phyloP scores from a whole-genome alignment of 2,113 vertebrate genomes.

The Mirounga angustirostris region DNA sequence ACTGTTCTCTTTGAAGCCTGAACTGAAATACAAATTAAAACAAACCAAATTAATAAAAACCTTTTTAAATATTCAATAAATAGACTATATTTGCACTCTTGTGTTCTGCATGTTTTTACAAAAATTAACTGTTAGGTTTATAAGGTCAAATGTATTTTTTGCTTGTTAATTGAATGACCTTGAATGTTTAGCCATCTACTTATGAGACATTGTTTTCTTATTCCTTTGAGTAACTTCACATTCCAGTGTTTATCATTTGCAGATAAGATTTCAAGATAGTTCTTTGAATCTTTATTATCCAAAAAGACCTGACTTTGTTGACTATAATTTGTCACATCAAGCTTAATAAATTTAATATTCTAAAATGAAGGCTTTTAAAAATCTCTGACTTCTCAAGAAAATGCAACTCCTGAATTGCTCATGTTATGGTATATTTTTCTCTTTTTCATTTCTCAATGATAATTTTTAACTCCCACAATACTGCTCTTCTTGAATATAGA shows the following conservation, averaged over 20 bases:
- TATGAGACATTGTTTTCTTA: not conserved
- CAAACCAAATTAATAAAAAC: constrained; percentile 7
- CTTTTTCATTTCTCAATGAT: constrained; percentile 28
- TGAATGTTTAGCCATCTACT: constrained; percentile 7
- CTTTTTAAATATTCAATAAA: not conserved
- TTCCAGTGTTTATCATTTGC: not conserved
- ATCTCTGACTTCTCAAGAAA: constrained; percentile 31
- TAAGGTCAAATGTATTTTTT: not conserved
- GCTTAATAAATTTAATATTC: constrained; percentile 47
- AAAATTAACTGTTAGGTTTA: not conserved
- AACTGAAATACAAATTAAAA: constrained; percentile 41
- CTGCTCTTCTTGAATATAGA: constrained; percentile 27
- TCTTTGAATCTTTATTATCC: constrained; percentile 26
- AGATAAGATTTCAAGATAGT: not conserved
- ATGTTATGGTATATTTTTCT: not conserved
- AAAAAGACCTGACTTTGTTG: not conserved
- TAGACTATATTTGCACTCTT: not conserved
- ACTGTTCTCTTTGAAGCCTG: not conserved
- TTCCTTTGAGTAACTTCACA: not conserved
- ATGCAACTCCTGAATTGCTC: not conserved
- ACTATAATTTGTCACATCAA: constrained; percentile 27
- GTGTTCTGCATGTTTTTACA: not conserved
- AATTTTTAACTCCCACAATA: constrained; percentile 51
- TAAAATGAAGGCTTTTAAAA: not conserved
- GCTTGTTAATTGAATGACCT: not conserved